Conservation (phyloP, 1,140 invertebrate species). For the Drosophila bifasciata region DNA sequence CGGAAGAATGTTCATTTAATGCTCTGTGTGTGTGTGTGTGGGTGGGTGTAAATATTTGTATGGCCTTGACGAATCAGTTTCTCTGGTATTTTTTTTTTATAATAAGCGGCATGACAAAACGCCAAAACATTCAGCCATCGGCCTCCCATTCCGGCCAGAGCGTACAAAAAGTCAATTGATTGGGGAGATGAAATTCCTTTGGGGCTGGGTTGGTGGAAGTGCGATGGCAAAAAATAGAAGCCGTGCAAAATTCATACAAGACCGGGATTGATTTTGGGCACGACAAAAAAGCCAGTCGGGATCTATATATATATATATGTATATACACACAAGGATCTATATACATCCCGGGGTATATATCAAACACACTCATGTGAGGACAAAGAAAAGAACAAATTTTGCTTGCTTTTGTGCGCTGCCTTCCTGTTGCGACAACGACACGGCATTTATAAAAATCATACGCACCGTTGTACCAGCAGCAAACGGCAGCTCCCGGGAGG, state of each 20-base stretch:
- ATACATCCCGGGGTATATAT: constrained; percentile 25
- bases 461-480: constrained; percentile 76
- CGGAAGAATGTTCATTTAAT: constrained; percentile 59
- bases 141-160: not conserved
- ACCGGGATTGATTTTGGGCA: constrained; percentile 65
- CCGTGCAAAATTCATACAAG: constrained; percentile 69
- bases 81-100: constrained; percentile 64
- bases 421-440: constrained; percentile 75
- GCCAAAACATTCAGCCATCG: constrained; percentile 44
- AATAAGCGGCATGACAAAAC: constrained; percentile 67
- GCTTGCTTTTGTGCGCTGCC: constrained; percentile 63
- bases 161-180: constrained; percentile 54
- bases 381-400: constrained; percentile 61
- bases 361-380: constrained; percentile 36
- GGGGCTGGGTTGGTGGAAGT: constrained; percentile 23
- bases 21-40: constrained; percentile 56
- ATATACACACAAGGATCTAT: constrained; percentile 14
- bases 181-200: constrained; percentile 59
- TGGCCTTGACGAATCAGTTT: constrained; percentile 79
- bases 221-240: constrained; percentile 65
- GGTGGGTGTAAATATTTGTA: constrained; percentile 69
- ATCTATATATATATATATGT: constrained; percentile 15
- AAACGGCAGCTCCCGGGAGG: constrained; percentile 68
- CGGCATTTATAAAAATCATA: constrained; percentile 80
- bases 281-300: constrained; percentile 47